Percentiles rank a stretch among this genome's conserved stretches.
Conservation (phyloP, 2,888 invertebrate species). For the Scaptomyza tumidula region DNA sequence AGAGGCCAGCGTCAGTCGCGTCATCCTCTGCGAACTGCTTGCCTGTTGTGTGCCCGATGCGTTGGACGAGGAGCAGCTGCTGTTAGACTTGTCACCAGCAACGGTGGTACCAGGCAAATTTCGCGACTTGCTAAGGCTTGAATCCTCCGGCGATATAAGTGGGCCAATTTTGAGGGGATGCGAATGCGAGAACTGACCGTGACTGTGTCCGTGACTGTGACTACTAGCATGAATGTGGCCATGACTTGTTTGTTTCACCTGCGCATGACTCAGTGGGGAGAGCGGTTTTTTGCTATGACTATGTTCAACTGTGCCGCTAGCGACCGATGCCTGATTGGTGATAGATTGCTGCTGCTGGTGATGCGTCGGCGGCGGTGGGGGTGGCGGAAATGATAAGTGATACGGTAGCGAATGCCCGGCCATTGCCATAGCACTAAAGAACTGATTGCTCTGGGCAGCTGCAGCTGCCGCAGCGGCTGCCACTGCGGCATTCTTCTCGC, state of each 20-base stretch:
- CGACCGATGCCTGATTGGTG: conserved; percentile 82
- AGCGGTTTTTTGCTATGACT: conserved; percentile 85
- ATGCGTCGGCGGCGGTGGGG: conserved; percentile 84
- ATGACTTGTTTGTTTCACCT: conserved; percentile 23
- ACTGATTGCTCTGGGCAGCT: conserved; percentile 85
- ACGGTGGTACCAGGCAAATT: conserved; percentile 16
- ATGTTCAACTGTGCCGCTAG: conserved; percentile 84
- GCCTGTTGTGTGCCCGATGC: conserved; percentile 38
- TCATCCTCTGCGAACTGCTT: conserved; percentile 66
- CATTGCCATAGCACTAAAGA: conserved; percentile 87
- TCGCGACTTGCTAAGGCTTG: conserved; percentile 27
- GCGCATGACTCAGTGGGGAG: conserved; percentile 32
- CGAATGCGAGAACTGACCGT: conserved; percentile 62
- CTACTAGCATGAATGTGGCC: conserved; percentile 12
- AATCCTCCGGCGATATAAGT: conserved; percentile 34
- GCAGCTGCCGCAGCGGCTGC: conserved; percentile 76
- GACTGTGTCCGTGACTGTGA: conserved; percentile 25
- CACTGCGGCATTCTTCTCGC: conserved; percentile 81
- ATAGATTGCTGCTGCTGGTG: conserved; percentile 72
- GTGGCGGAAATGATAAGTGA: conserved; percentile 88
- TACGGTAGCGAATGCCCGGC: conserved; percentile 87
- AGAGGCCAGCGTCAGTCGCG: conserved; percentile 52
- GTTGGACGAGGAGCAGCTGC: conserved; percentile 49
- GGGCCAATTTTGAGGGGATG: conserved; percentile 24
- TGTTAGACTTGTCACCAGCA: conserved; percentile 46